A percentile compares a stretch with the other conserved stretches of the same genome.
phyloP scores from a whole-genome alignment of 1,140 invertebrate species.

The Lordiphosa clarofinis region DNA sequence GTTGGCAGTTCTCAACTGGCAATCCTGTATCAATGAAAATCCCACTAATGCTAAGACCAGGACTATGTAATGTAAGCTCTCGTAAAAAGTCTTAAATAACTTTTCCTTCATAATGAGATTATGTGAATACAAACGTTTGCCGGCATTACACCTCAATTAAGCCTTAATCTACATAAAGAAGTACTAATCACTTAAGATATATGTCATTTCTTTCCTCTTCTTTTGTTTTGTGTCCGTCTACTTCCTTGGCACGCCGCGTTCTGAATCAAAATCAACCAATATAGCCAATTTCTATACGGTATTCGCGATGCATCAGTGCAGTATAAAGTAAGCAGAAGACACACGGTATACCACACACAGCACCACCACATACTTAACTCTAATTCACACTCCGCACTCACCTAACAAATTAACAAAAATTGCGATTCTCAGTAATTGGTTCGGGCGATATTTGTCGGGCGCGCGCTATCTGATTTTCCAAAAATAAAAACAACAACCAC shows the following conservation, averaged over 20 bases:
- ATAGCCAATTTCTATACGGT: constrained; percentile 3
- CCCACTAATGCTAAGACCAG: too few relatives aligned
- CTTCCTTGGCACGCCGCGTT: constrained; percentile 18
- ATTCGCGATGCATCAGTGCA: constrained; percentile 3
- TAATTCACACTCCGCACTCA: constrained; percentile 28
- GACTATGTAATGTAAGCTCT: too few relatives aligned
- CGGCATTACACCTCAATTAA: constrained; percentile 10
- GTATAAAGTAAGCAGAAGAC: constrained; percentile 1
- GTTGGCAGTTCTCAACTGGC: too few relatives aligned
- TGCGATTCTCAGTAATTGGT: neutral
- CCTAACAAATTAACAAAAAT: constrained; percentile 15
- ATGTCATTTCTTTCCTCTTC: constrained; percentile 45
- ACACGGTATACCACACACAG: too few relatives aligned
- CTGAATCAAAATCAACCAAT: constrained; percentile 19
- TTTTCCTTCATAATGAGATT: neutral
- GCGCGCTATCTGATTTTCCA: neutral
- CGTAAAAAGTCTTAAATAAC: too few relatives aligned
- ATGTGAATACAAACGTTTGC: constrained; percentile 1
- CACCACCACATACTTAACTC: neutral
- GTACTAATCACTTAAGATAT: constrained; percentile 39
- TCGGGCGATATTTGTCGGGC: too few relatives aligned
- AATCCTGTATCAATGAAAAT: too few relatives aligned
- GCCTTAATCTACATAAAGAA: constrained; percentile 30
- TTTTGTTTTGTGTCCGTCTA: constrained; percentile 46
- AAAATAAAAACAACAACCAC: constrained; percentile 21